These are phyloP conservation scores for Stegostoma tigrinum DNA, from an alignment of 2,113 vertebrate genomes.

Conservation along the genomic window DNA sequence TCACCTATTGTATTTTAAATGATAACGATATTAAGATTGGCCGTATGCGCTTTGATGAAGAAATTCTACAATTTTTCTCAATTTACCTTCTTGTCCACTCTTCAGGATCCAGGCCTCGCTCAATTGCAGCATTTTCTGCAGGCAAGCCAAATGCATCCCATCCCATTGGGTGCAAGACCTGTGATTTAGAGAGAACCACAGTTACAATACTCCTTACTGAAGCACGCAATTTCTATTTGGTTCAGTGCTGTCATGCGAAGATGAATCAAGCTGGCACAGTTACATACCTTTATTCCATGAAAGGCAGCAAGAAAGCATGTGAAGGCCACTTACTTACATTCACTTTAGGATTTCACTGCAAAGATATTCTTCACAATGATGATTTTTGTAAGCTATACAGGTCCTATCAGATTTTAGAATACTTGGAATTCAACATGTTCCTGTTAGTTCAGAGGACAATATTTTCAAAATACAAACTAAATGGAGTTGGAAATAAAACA, in stretches of 20 bases:
- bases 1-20: neutral
- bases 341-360: neutral
- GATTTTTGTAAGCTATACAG: neutral
- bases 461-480: neutral
- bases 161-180: conserved; percentile 97
- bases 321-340: neutral
- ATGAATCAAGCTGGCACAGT: neutral
- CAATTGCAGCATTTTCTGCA: conserved; percentile 91
- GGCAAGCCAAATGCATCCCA: conserved; percentile 96
- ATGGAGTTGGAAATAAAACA: too few relatives aligned
- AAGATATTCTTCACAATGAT: neutral
- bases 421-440: neutral
- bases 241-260: neutral
- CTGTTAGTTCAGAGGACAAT: neutral
- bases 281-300: neutral
- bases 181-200: conserved; percentile 26
- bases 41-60: neutral
- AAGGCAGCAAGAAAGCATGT: neutral
- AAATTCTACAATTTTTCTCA: too few relatives aligned
- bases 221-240: neutral
- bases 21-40: neutral
- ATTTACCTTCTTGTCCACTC: conserved; percentile 82
- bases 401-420: neutral
- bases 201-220: neutral
- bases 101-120: conserved; percentile 76